Evolutionary conservation across 2,113 vertebrate genomes (phyloP).

Genomic region (Onychorhynchus coronatus): DNA sequence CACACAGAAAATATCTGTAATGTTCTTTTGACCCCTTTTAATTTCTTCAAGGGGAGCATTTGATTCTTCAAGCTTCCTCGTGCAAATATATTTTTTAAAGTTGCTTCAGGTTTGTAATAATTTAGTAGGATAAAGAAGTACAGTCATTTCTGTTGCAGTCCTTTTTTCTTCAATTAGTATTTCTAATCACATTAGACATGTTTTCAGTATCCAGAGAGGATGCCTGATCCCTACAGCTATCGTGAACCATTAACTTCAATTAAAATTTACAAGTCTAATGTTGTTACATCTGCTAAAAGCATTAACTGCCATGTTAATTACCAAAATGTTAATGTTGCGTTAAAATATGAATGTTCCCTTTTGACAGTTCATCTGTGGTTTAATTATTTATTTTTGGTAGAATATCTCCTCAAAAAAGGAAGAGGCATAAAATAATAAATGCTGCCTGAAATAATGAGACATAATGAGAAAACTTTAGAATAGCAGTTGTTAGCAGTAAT

Average conservation of each 20-base stretch:
- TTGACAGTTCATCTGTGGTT: slow-evolving; percentile 77
- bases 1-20: not conserved
- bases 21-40: slow-evolving; percentile 25
- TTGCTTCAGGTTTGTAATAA: slow-evolving; percentile 56
- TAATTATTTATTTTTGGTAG: slow-evolving; percentile 78
- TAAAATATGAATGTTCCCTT: slow-evolving; percentile 80
- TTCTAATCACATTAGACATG: slow-evolving; percentile 78
- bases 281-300: slow-evolving; percentile 83
- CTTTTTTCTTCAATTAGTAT: slow-evolving; percentile 76
- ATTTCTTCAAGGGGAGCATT: slow-evolving; percentile 38
- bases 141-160: slow-evolving; percentile 45
- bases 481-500: not conserved
- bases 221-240: slow-evolving; percentile 78
- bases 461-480: slow-evolving; percentile 1
- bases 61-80: slow-evolving; percentile 24
- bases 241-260: slow-evolving; percentile 82
- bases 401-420: slow-evolving; percentile 51
- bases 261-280: slow-evolving; percentile 86
- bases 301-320: slow-evolving; percentile 84
- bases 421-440: slow-evolving; percentile 38
- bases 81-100: slow-evolving; percentile 38
- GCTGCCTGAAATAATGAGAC: slow-evolving; percentile 36
- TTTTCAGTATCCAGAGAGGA: slow-evolving; percentile 78
- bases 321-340: slow-evolving; percentile 79
- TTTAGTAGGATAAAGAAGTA: slow-evolving; percentile 54